Conservation (phyloP, 2,113 vertebrate species). For the Chitala chitala region DNA sequence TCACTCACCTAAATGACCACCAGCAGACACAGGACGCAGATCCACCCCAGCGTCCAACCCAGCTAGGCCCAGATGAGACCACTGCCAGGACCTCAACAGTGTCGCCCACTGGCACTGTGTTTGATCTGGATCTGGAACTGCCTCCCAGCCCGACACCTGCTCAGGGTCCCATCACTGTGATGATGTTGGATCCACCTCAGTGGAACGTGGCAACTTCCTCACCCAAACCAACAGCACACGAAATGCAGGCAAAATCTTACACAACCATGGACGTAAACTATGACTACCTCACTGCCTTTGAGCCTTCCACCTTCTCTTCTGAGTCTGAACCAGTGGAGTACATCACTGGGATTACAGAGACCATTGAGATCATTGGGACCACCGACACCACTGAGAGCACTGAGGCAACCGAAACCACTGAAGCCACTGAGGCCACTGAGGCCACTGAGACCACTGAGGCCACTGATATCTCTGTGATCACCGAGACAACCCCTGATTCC, state of each 20-base stretch:
- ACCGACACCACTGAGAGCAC: too few species aligned
- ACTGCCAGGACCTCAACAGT: not conserved
- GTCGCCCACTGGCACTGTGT: conserved; percentile 37
- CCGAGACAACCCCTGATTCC: conserved; percentile 73
- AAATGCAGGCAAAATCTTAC: conserved; percentile 63
- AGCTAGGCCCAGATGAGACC: conserved; percentile 25
- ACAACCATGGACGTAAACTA: conserved; percentile 76
- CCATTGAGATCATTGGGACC: too few species aligned
- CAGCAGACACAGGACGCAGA: conserved; percentile 44
- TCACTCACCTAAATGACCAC: conserved; percentile 47
- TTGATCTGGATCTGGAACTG: conserved; percentile 49
- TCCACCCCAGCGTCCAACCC: conserved; percentile 46
- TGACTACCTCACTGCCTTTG: conserved; percentile 83
- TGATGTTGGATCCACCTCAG: conserved; percentile 71
- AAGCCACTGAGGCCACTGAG: too few species aligned
- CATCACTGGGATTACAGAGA: too few species aligned
- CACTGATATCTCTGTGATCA: conserved; percentile 51
- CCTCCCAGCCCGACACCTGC: conserved; percentile 37
- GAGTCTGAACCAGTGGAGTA: too few species aligned
- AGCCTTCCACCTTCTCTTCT: too few species aligned
- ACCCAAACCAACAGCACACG: conserved; percentile 50
- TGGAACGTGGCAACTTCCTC: conserved; percentile 50
- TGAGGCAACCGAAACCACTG: too few species aligned
- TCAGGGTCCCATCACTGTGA: conserved; percentile 60
- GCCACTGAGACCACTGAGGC: too few species aligned